Conservation (phyloP, 1,140 invertebrate genomes). For the Drosophila aff. region DNA sequence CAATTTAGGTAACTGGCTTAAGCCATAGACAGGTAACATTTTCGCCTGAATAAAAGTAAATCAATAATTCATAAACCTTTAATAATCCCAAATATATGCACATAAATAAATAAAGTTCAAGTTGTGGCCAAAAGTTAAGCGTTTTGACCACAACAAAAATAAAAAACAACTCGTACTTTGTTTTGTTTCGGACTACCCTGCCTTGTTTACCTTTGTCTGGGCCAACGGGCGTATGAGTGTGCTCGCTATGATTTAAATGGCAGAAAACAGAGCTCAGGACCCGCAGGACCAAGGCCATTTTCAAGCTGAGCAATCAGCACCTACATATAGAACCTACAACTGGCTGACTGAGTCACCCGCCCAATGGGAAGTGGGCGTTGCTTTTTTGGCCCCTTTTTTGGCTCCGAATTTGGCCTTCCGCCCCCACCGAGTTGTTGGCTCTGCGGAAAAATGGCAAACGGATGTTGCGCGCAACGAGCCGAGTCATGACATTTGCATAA, state of each 20-base stretch:
- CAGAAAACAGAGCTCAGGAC: conserved; percentile 22
- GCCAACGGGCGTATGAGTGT: conserved; percentile 22
- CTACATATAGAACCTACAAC: conserved; percentile 17
- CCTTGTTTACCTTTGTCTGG: conserved; percentile 58
- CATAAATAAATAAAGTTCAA: conserved; percentile 54
- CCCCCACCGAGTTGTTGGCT: conserved; percentile 43
- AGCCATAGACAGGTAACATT: no score
- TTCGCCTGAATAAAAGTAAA: conserved; percentile 5
- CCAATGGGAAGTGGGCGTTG: not conserved
- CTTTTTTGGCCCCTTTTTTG: conserved; percentile 29
- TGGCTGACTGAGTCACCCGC: conserved; percentile 8
- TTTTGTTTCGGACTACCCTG: conserved; percentile 18
- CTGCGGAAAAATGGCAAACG: conserved; percentile 59
- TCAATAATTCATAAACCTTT: conserved; percentile 66
- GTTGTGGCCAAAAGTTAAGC: conserved; percentile 54
- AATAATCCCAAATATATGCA: conserved; percentile 53
- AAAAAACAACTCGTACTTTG: not conserved
- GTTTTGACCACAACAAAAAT: conserved; percentile 16
- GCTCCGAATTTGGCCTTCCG: conserved; percentile 43
- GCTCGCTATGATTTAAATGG: conserved; percentile 39
- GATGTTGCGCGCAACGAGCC: conserved; percentile 75
- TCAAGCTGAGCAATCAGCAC: conserved; percentile 64
- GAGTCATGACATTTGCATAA: conserved; percentile 75
- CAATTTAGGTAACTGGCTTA: not conserved
- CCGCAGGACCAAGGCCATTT: conserved; percentile 49